Evolutionary conservation across 2,113 vertebrate genomes (phyloP).

Genomic region (Gobiocypris rarus): DNA sequence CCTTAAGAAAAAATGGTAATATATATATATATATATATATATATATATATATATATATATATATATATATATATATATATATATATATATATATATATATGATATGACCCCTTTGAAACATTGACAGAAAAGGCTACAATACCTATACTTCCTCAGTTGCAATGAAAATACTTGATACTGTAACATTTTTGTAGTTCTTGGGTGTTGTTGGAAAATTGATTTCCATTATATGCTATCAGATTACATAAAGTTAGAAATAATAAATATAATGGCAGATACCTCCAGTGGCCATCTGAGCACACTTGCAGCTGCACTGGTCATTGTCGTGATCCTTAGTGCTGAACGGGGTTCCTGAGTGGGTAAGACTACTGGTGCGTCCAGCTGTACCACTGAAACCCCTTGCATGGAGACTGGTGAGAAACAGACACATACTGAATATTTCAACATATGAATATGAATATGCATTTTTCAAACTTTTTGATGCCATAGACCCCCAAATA

Average conservation of each 20-base stretch:
- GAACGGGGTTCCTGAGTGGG: conserved; percentile 75
- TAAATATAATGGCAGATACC: conserved; percentile 63
- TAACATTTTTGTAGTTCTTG: not conserved
- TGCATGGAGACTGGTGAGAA: conserved; percentile 67
- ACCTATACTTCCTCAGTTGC: not conserved
- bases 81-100: too few species aligned
- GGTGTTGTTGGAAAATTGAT: not conserved
- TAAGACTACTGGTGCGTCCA: conserved; percentile 77
- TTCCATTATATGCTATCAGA: not conserved
- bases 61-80: too few species aligned
- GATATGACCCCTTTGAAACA: not conserved
- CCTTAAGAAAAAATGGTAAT: not conserved
- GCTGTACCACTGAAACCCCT: conserved; percentile 76
- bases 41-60: too few species aligned
- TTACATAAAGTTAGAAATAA: not conserved
- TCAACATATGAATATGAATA: not conserved
- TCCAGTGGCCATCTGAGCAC: conserved; percentile 77
- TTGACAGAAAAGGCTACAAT: not conserved
- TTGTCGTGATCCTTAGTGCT: conserved; percentile 82
- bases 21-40: too few species aligned
- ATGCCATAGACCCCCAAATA: not conserved
- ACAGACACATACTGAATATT: not conserved
- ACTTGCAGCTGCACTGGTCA: conserved; percentile 78
- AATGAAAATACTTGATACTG: not conserved
- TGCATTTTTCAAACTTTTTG: not conserved